These are phyloP conservation scores for Deroptyus accipitrinus DNA, from an alignment of 2,113 vertebrate species.

Conservation along the genomic window DNA sequence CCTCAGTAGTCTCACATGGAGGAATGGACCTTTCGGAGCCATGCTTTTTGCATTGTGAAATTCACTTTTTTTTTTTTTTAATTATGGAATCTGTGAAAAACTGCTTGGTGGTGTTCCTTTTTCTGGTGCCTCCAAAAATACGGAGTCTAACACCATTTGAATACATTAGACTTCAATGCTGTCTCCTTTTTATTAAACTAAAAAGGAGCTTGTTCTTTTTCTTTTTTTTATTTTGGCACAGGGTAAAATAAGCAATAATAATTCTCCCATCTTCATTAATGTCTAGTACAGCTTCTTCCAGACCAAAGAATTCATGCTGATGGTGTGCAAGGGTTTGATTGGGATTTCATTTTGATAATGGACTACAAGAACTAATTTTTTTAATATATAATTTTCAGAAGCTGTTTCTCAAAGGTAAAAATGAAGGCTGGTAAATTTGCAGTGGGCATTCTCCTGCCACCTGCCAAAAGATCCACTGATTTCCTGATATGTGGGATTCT, in stretches of 20 bases:
- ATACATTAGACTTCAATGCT: background rate
- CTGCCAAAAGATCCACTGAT: slow-evolving; percentile 51
- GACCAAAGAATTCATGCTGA: slow-evolving; percentile 13
- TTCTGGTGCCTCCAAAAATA: background rate
- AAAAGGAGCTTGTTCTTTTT: background rate
- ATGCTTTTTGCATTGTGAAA: slow-evolving; percentile 43
- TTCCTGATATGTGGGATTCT: slow-evolving; percentile 51
- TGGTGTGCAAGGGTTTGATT: background rate
- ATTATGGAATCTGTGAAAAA: background rate
- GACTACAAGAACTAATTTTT: background rate
- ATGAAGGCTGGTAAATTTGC: slow-evolving; percentile 6
- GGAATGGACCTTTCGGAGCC: background rate
- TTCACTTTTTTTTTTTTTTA: background rate
- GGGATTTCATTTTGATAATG: background rate
- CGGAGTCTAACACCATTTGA: background rate
- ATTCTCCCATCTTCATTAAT: background rate
- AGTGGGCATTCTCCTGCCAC: slow-evolving; percentile 42
- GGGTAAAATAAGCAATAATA: background rate
- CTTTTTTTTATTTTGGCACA: background rate
- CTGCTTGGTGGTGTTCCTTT: slow-evolving; percentile 22
- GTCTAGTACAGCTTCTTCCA: background rate
- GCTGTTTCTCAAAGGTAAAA: slow-evolving; percentile 73
- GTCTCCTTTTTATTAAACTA: background rate
- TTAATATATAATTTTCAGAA: slow-evolving; percentile 66
- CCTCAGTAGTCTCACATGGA: background rate